These are phyloP conservation scores for Arizona elegans DNA, from an alignment of 2,113 vertebrate species.

Conservation along the genomic window DNA sequence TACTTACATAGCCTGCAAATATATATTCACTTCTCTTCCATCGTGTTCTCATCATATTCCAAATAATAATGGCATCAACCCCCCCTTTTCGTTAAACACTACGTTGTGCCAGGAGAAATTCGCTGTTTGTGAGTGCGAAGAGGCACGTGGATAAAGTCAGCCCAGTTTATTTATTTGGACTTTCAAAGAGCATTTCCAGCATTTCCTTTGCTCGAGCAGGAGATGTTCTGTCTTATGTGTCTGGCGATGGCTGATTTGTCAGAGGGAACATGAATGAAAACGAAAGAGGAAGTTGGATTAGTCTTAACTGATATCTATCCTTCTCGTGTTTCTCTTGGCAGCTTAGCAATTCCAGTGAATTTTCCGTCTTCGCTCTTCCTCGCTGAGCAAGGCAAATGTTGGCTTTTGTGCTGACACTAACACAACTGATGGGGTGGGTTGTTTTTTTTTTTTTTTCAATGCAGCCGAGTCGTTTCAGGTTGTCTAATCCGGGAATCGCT, in stretches of 20 bases:
- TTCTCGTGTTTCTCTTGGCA: not conserved
- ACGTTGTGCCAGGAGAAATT: too few relatives aligned
- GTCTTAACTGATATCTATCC: not conserved
- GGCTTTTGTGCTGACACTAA: not conserved
- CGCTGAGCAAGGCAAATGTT: not conserved
- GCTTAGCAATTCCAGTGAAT: not conserved
- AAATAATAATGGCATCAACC: too few relatives aligned
- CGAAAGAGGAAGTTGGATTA: not conserved
- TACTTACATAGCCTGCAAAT: too few relatives aligned
- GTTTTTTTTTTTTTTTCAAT: not conserved
- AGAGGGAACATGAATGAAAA: not conserved
- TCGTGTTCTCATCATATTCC: too few relatives aligned
- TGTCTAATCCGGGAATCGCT: not conserved
- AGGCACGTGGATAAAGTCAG: too few relatives aligned
- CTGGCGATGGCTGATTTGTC: not conserved
- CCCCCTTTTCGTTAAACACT: too few relatives aligned
- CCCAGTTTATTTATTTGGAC: too few relatives aligned
- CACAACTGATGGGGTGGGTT: not conserved
- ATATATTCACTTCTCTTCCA: too few relatives aligned
- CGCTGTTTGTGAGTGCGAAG: too few relatives aligned
- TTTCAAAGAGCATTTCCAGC: too few relatives aligned
- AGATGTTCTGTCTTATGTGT: not conserved
- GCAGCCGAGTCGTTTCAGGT: not conserved
- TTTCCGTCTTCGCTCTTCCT: not conserved
- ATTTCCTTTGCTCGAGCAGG: too few relatives aligned